Conservation (phyloP, 2,797 vertebrate genomes). For the Platalea minor region DNA sequence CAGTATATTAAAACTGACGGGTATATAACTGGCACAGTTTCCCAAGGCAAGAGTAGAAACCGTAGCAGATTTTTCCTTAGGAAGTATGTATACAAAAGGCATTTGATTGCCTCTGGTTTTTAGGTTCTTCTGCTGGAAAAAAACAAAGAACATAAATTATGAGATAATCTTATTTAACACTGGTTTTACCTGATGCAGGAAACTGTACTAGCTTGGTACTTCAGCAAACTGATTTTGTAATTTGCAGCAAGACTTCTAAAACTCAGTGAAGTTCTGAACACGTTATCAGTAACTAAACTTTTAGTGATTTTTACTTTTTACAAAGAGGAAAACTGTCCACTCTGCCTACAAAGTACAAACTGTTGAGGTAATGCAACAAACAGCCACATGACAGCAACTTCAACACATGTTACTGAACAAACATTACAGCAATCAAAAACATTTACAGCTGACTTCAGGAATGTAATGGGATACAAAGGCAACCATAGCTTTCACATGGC, state of each 20-base stretch:
- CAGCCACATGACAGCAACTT: not conserved
- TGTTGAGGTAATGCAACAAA: conserved; percentile 9
- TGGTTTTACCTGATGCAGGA: not conserved
- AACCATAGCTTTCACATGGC: not conserved
- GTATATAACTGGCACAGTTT: not conserved
- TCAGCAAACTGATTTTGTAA: not conserved
- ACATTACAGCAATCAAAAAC: not conserved
- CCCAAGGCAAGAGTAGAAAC: not conserved
- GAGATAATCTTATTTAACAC: not conserved
- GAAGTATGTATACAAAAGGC: not conserved
- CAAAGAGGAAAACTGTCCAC: not conserved
- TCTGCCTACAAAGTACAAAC: not conserved
- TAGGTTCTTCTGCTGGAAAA: not conserved
- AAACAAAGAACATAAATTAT: not conserved
- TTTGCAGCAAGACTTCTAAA: not conserved
- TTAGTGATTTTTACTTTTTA: not conserved
- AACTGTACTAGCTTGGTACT: not conserved
- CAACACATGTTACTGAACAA: not conserved
- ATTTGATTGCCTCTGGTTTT: not conserved
- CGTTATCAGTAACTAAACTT: not conserved
- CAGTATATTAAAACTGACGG: not conserved
- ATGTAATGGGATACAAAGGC: not conserved
- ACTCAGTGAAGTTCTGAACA: not conserved
- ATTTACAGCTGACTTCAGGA: conserved; percentile 36
- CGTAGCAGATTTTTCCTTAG: not conserved